Evolutionary conservation across 1,140 invertebrate genomes (phyloP).

Genomic region (Habropoda laboriosa): DNA sequence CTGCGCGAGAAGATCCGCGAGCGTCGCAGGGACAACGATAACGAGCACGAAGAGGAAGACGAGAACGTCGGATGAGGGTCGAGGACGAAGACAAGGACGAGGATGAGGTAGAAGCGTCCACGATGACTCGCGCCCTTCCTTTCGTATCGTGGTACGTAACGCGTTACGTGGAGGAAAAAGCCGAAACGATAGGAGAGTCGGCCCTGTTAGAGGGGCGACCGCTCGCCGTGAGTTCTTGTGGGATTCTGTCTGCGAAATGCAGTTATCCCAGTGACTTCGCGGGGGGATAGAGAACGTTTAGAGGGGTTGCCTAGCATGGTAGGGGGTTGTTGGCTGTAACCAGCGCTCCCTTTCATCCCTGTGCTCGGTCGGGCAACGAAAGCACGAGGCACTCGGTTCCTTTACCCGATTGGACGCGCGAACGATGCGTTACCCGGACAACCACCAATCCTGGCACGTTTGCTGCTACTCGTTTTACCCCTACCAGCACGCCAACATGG

Average conservation of each 20-base stretch:
- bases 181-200: slow-evolving; percentile 60
- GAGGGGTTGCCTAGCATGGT: slow-evolving; percentile 57
- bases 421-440: slow-evolving; percentile 71
- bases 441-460: slow-evolving; percentile 71
- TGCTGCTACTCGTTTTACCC: slow-evolving; percentile 19
- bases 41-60: not conserved
- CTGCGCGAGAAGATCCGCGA: slow-evolving; percentile 25
- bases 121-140: slow-evolving; percentile 52
- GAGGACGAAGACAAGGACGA: slow-evolving; percentile 55
- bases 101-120: slow-evolving; percentile 32
- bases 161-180: slow-evolving; percentile 60
- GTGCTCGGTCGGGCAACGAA: slow-evolving; percentile 19
- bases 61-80: too few species aligned
- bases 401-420: slow-evolving; percentile 67
- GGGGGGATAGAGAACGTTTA: slow-evolving; percentile 63
- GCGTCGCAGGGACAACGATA: not conserved
- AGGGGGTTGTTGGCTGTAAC: slow-evolving; percentile 60
- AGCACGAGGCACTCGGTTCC: slow-evolving; percentile 28
- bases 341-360: slow-evolving; percentile 24
- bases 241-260: slow-evolving; percentile 81
- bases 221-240: slow-evolving; percentile 80
- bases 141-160: slow-evolving; percentile 37
- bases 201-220: slow-evolving; percentile 72
- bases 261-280: slow-evolving; percentile 78
- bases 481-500: slow-evolving; percentile 71